Conservation (phyloP, 1,140 invertebrate genomes). For the Procambarus virginalis region DNA sequence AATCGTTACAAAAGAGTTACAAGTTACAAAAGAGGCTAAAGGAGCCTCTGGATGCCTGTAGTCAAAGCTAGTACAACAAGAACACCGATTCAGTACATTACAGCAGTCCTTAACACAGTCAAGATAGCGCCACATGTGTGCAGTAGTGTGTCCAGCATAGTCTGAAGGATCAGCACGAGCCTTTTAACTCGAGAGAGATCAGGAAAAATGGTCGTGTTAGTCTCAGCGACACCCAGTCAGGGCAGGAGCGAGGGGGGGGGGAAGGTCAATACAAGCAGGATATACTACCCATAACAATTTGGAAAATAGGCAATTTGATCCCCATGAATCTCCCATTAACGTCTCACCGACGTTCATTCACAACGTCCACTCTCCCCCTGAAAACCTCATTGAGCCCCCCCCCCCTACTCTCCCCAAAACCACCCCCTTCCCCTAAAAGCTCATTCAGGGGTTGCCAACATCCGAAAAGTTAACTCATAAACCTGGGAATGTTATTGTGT, state of each 20-base stretch:
- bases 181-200: no score
- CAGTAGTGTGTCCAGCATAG: no score
- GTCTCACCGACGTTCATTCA: slow-evolving; percentile 13
- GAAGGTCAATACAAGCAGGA: slow-evolving; percentile 10
- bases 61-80: no score
- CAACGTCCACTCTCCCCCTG: background rate
- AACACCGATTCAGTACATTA: no score
- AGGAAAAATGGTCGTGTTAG: no score
- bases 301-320: slow-evolving; percentile 25
- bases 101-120: no score
- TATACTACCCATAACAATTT: slow-evolving; percentile 42
- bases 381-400: slow-evolving; percentile 23
- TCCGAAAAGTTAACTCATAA: slow-evolving; percentile 17
- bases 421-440: slow-evolving; percentile 1
- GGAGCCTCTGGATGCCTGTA: no score
- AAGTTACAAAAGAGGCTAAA: no score
- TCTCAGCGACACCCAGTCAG: background rate
- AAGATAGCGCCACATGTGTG: no score
- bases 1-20: no score
- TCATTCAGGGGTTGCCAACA: slow-evolving; percentile 15
- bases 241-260: background rate
- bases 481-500: slow-evolving; percentile 40
- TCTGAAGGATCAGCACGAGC: no score
- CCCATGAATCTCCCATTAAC: slow-evolving; percentile 22
- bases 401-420: background rate